Conservation (phyloP, 2,797 vertebrate species). For the Gallinago solitaria region DNA sequence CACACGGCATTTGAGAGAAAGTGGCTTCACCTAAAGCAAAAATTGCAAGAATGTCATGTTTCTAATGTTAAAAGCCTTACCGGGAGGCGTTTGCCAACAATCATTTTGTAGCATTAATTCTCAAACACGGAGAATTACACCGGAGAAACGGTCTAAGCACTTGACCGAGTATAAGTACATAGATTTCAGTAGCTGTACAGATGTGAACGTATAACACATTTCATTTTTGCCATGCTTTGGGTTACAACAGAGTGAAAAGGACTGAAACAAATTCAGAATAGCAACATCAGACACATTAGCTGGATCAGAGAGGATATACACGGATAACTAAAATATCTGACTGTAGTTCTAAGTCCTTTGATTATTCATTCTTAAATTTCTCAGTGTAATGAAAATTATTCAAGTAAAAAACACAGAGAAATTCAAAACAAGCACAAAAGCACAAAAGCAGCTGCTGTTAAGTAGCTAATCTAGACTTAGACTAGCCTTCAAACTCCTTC, state of each 20-base stretch:
- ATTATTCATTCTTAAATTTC: not conserved
- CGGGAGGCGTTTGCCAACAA: not conserved
- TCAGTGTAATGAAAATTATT: not conserved
- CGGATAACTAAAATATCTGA: not conserved
- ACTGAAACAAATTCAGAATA: not conserved
- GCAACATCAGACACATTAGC: too few species aligned
- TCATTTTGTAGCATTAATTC: not conserved
- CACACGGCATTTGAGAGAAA: not conserved
- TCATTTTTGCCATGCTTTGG: not conserved
- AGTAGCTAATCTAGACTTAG: not conserved
- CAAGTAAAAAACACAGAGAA: not conserved
- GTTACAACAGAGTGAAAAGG: not conserved
- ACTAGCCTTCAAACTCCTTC: constrained; percentile 14
- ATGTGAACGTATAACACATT: not conserved
- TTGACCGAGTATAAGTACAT: not conserved
- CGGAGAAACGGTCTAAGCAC: not conserved
- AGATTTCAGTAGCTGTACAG: not conserved
- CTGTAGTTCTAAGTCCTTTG: not conserved
- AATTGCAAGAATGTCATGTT: not conserved
- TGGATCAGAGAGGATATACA: not conserved
- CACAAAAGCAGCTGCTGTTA: not conserved
- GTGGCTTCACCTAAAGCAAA: not conserved
- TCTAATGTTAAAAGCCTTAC: not conserved
- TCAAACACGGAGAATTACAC: not conserved
- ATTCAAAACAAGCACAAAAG: not conserved